Evolutionary conservation across 2,113 vertebrate genomes (phyloP).

Genomic region (Chinchilla lanigera): DNA sequence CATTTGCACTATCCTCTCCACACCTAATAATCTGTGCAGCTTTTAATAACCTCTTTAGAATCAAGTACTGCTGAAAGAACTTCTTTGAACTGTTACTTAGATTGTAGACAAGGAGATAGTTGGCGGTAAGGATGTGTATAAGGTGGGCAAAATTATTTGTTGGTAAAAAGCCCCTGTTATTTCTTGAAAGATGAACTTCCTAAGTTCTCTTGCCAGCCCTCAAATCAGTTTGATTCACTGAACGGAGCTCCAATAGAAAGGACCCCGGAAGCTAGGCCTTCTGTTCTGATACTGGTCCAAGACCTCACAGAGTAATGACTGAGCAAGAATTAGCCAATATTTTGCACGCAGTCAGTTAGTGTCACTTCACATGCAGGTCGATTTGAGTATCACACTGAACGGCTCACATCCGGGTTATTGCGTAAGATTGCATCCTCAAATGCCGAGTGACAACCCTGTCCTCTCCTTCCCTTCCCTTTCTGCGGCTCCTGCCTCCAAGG

Average conservation of each 20-base stretch:
- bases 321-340: conserved; percentile 55
- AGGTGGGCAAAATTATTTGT: conserved; percentile 20
- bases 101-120: neutral
- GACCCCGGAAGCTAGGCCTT: neutral
- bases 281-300: conserved; percentile 31
- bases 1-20: neutral
- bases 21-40: neutral
- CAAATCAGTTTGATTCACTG: conserved; percentile 3
- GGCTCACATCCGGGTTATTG: conserved; percentile 35
- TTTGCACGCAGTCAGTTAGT: conserved; percentile 40
- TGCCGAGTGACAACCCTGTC: conserved; percentile 19
- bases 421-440: conserved; percentile 33
- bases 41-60: conserved; percentile 26
- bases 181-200: neutral
- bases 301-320: conserved; percentile 50
- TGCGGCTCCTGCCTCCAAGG: conserved; percentile 11
- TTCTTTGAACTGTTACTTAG: conserved; percentile 15
- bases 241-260: neutral
- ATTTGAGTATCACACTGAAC: conserved; percentile 60
- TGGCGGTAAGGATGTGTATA: neutral
- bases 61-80: neutral
- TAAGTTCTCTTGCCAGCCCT: conserved; percentile 30
- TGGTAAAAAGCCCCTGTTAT: neutral
- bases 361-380: conserved; percentile 63
- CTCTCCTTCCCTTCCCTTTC: conserved; percentile 21